These are phyloP conservation scores for Enteromius radiatus DNA, from an alignment of 2,797 vertebrate genomes.

Conservation along the genomic window DNA sequence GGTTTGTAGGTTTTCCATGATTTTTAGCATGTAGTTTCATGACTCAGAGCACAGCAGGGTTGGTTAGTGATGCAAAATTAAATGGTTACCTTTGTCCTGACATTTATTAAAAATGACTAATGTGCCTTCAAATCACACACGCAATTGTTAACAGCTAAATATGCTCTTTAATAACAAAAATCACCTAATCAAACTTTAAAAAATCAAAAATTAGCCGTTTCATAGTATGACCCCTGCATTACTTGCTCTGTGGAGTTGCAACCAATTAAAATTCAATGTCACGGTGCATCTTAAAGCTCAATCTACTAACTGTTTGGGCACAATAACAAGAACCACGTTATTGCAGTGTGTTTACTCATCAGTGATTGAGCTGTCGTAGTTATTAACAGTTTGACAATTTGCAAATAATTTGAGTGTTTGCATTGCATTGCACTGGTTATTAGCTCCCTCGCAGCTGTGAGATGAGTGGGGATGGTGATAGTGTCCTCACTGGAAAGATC, in stretches of 20 bases:
- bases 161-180: neutral
- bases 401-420: slow-evolving; percentile 24
- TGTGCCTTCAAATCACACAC: neutral
- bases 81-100: neutral
- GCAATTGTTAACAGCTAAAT: slow-evolving; percentile 1
- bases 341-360: slow-evolving; percentile 12
- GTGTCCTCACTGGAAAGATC: slow-evolving; percentile 53
- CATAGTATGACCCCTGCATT: neutral
- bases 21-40: neutral
- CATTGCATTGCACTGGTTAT: slow-evolving; percentile 40
- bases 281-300: slow-evolving; percentile 4
- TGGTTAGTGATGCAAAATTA: neutral
- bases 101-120: neutral
- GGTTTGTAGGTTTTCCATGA: neutral
- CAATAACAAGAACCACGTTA: neutral
- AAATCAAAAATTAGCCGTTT: neutral
- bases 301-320: neutral
- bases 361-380: slow-evolving; percentile 21
- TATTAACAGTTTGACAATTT: slow-evolving; percentile 43
- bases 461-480: slow-evolving; percentile 47
- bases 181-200: neutral
- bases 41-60: neutral
- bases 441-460: slow-evolving; percentile 43
- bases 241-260: neutral
- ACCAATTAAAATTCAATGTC: slow-evolving; percentile 7